Conservation (phyloP, 2,888 invertebrate genomes). For the Cheilosia vernalis region DNA sequence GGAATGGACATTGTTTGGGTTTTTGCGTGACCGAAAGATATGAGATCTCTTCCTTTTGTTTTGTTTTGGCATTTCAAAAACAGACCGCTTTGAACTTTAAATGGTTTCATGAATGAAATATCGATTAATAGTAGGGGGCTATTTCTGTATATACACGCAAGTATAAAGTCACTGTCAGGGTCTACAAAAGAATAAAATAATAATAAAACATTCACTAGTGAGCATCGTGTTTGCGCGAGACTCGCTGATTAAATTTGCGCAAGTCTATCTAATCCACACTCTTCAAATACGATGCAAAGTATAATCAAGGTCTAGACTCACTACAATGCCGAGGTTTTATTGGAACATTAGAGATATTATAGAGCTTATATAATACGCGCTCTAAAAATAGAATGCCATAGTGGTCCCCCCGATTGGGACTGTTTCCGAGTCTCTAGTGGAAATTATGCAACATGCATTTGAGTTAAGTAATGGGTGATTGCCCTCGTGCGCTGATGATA, state of each 20-base stretch:
- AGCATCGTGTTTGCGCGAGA: background rate
- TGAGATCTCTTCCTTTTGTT: background rate
- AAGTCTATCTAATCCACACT: slow-evolving; percentile 11
- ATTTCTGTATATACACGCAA: background rate
- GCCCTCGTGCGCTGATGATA: background rate
- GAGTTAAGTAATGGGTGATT: background rate
- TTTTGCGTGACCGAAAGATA: slow-evolving; percentile 11
- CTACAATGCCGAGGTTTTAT: background rate
- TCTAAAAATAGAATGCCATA: background rate
- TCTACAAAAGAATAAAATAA: background rate
- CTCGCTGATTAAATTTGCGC: slow-evolving; percentile 35
- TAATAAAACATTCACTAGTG: background rate
- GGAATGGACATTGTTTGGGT: slow-evolving; percentile 29
- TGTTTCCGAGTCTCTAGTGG: background rate
- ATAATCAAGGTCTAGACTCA: slow-evolving; percentile 23
- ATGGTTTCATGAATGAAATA: background rate
- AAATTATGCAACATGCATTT: slow-evolving; percentile 23
- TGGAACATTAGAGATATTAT: slow-evolving; percentile 4
- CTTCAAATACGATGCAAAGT: slow-evolving; percentile 23
- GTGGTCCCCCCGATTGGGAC: too few species aligned
- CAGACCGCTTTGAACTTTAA: background rate
- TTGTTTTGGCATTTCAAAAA: background rate
- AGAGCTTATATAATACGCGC: slow-evolving; percentile 6
- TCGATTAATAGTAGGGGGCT: background rate
- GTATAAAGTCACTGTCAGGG: slow-evolving; percentile 8